These are phyloP conservation scores for Epinephelus awoara DNA, from an alignment of 2,797 vertebrate genomes.

Conservation along the genomic window DNA sequence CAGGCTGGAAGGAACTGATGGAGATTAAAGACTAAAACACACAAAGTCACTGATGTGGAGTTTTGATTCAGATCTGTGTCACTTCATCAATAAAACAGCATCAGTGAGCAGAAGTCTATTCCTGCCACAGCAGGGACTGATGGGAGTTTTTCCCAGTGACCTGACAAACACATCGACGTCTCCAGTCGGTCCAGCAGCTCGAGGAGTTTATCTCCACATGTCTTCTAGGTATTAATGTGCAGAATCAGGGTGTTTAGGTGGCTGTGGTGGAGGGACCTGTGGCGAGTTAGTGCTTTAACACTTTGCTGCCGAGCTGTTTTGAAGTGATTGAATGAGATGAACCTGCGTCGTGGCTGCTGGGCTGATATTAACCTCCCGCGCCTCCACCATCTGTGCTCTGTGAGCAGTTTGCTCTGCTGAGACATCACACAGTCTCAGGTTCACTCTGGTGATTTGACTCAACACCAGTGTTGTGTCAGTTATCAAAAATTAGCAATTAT, in stretches of 20 bases:
- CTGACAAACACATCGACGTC: not conserved
- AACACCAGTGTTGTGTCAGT: not conserved
- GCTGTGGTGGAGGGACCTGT: no score
- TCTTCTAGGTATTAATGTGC: not conserved
- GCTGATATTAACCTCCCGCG: not conserved
- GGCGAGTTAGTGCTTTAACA: no score
- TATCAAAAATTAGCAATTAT: no score
- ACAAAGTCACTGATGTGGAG: not conserved
- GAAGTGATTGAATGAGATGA: not conserved
- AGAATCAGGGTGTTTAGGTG: no score
- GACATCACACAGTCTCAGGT: no score
- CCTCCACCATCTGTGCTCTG: not conserved
- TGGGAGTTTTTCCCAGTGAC: constrained; percentile 2
- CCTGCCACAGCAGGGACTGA: not conserved
- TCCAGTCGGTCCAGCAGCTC: no score
- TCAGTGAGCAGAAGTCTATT: not conserved
- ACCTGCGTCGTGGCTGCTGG: not conserved
- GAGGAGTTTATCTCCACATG: not conserved
- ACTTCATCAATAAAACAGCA: constrained; percentile 11
- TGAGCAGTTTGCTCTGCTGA: not conserved
- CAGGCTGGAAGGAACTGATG: not conserved
- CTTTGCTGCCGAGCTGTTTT: no score
- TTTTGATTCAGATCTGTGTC: constrained; percentile 4
- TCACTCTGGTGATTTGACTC: not conserved
- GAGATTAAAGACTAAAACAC: not conserved